phyloP scores from a whole-genome alignment of 2,113 vertebrate species.

The Varanus komodoensis region DNA sequence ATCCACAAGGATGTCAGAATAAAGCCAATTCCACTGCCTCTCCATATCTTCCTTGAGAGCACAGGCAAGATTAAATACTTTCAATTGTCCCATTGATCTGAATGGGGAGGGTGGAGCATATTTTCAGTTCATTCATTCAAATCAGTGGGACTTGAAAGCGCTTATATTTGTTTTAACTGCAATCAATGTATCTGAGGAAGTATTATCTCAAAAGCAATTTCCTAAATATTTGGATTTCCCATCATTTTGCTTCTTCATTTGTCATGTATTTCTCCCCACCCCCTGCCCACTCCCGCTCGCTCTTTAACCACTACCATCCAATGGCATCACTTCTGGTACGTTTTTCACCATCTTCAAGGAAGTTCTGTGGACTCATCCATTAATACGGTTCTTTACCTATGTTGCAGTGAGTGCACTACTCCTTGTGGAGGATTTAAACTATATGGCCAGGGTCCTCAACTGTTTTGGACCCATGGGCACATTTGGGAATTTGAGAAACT shows the following conservation, averaged over 20 bases:
- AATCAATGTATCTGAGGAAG: neutral
- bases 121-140: neutral
- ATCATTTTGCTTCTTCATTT: neutral
- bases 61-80: conserved; percentile 8
- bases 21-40: conserved; percentile 47
- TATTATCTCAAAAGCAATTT: neutral
- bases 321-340: neutral
- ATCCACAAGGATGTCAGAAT: conserved; percentile 54
- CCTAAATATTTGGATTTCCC: neutral
- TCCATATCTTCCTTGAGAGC: conserved; percentile 37
- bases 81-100: neutral
- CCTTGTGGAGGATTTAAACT: neutral
- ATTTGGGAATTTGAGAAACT: too few relatives aligned
- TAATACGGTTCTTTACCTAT: neutral
- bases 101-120: neutral
- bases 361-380: neutral
- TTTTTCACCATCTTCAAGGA: neutral
- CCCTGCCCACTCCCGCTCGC: neutral
- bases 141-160: neutral
- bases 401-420: neutral
- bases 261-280: too few relatives aligned
- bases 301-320: too few relatives aligned
- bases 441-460: too few relatives aligned
- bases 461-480: too few relatives aligned
- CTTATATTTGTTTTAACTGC: neutral